Percentiles rank a stretch among this genome's conserved stretches.
Evolutionary conservation across 2,888 invertebrate genomes (phyloP).

Genomic region (Ceramica pisi): DNA sequence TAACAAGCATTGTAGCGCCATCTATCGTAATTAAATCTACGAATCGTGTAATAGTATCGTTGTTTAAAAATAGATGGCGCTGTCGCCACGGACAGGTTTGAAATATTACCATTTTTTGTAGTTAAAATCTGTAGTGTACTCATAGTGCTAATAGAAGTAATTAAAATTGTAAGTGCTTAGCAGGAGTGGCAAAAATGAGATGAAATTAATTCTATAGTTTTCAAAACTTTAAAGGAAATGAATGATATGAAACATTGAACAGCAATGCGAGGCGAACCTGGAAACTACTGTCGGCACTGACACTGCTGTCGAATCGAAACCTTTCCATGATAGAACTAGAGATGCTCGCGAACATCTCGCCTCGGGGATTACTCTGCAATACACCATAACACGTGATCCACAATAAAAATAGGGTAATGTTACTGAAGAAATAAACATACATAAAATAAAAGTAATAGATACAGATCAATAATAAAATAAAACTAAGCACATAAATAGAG

Average conservation of each 20-base stretch:
- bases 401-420: conserved; percentile 61
- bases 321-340: conserved; percentile 95
- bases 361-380: conserved; percentile 93
- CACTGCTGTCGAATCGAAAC: conserved; percentile 94
- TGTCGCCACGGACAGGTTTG: conserved; percentile 16
- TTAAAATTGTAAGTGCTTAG: conserved; percentile 59
- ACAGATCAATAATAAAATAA: conserved; percentile 38
- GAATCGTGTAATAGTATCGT: not conserved
- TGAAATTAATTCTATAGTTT: conserved; percentile 40
- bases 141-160: conserved; percentile 35
- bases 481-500: conserved; percentile 42
- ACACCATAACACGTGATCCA: conserved; percentile 78
- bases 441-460: conserved; percentile 67
- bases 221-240: conserved; percentile 61
- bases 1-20: conserved; percentile 61
- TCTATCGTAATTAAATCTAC: conserved; percentile 59
- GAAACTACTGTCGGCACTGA: conserved; percentile 94
- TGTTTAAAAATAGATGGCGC: conserved; percentile 70
- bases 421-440: conserved; percentile 81
- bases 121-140: conserved; percentile 24
- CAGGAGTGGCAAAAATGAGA: conserved; percentile 62
- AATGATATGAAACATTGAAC: conserved; percentile 79
- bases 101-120: not conserved
- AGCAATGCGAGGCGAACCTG: conserved; percentile 91
- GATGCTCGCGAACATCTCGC: conserved; percentile 96